These are phyloP conservation scores for Plagiodera versicolora DNA, from an alignment of 2,888 invertebrate species.

Conservation along the genomic window DNA sequence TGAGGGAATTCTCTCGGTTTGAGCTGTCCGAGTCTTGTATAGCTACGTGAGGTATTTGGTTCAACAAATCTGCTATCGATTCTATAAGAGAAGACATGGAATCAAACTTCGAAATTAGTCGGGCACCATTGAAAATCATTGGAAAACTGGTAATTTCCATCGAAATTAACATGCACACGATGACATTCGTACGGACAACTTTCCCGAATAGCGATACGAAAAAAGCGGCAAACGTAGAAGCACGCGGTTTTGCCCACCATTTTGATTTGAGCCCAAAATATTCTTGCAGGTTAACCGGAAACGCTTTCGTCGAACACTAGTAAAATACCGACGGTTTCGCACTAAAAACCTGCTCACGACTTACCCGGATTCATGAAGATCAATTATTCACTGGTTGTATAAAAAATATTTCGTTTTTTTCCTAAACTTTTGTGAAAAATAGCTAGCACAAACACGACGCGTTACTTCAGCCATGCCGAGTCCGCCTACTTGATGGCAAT, in stretches of 20 bases:
- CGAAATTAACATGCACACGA: not conserved
- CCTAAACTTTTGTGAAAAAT: slow-evolving; percentile 40
- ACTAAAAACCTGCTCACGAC: slow-evolving; percentile 30
- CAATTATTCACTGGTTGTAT: slow-evolving; percentile 28
- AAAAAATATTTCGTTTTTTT: slow-evolving; percentile 34
- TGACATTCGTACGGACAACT: slow-evolving; percentile 24
- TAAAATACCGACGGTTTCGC: slow-evolving; percentile 23
- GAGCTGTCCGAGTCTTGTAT: slow-evolving; percentile 60
- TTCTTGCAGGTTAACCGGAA: slow-evolving; percentile 55
- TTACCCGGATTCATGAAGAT: slow-evolving; percentile 28
- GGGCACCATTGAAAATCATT: slow-evolving; percentile 9
- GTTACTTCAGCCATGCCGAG: slow-evolving; percentile 46
- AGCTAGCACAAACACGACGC: slow-evolving; percentile 36
- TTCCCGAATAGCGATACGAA: slow-evolving; percentile 25
- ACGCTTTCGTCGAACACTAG: slow-evolving; percentile 41
- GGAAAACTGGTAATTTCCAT: slow-evolving; percentile 11
- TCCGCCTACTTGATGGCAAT: slow-evolving; percentile 43
- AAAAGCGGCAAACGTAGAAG: slow-evolving; percentile 48
- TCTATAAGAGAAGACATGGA: slow-evolving; percentile 55
- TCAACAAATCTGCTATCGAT: slow-evolving; percentile 63
- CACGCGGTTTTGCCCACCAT: slow-evolving; percentile 55
- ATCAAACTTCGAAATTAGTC: slow-evolving; percentile 21
- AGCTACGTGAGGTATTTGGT: slow-evolving; percentile 68
- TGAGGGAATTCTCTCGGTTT: slow-evolving; percentile 55
- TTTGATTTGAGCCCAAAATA: slow-evolving; percentile 52